Evolutionary conservation across 2,797 vertebrate species (phyloP).

Genomic region (Hirundo rustica): DNA sequence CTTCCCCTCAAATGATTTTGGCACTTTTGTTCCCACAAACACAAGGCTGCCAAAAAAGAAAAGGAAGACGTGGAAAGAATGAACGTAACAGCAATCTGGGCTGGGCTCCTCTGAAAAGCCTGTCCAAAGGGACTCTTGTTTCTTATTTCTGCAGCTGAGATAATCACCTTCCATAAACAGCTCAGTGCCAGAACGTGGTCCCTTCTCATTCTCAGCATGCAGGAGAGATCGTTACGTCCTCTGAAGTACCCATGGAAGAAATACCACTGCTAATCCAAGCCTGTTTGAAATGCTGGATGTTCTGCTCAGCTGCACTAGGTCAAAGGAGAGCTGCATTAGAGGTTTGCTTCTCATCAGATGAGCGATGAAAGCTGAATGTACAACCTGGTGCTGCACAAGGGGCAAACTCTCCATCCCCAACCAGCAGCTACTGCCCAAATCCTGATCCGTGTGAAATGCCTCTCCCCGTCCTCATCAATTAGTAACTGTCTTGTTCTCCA

Average conservation of each 20-base stretch:
- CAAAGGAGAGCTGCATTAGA: neutral
- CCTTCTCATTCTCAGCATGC: neutral
- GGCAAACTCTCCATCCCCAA: neutral
- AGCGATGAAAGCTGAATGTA: neutral
- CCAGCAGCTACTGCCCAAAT: neutral
- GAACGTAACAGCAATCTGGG: neutral
- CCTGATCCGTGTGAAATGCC: neutral
- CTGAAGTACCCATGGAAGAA: neutral
- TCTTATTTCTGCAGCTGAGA: conserved; percentile 16
- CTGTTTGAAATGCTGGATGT: neutral
- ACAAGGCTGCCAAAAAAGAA: conserved; percentile 14
- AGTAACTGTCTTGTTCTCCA: neutral
- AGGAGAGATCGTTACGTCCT: neutral
- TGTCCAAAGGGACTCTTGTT: neutral
- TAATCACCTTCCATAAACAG: conserved; percentile 4
- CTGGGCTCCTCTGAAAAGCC: neutral
- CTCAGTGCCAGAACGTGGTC: neutral
- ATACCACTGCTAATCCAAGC: neutral
- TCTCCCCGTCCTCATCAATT: neutral
- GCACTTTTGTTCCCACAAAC: conserved; percentile 46
- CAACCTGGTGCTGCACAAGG: neutral
- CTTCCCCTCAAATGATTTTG: conserved; percentile 45
- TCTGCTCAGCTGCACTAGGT: neutral
- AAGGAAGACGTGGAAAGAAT: neutral
- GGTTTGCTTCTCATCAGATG: neutral